Conservation (phyloP, 2,113 vertebrate species). For the Epinephelus moara region DNA sequence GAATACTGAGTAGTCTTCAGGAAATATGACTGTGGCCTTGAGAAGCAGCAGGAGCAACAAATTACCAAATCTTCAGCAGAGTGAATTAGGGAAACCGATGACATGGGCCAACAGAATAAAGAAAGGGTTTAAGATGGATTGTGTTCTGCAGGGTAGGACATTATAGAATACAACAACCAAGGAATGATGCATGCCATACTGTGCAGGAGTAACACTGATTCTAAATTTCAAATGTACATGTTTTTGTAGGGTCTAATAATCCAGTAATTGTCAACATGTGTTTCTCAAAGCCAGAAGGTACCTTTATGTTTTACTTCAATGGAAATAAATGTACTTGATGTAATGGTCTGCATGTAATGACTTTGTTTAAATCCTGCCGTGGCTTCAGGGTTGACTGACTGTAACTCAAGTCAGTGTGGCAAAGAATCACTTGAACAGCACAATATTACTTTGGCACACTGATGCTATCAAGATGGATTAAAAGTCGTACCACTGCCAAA, state of each 20-base stretch:
- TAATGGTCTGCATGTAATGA: background rate
- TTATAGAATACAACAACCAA: background rate
- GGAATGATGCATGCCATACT: conserved; percentile 12
- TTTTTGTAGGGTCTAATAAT: background rate
- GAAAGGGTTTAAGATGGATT: background rate
- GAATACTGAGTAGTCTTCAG: conserved; percentile 39
- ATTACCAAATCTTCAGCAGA: conserved; percentile 12
- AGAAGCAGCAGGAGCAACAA: conserved; percentile 27
- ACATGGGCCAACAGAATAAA: background rate
- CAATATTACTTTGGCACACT: conserved; percentile 29
- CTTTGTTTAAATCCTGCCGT: background rate
- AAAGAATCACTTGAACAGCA: background rate
- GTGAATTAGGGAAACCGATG: background rate
- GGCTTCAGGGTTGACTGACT: background rate
- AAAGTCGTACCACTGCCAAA: conserved; percentile 1
- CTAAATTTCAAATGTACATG: background rate
- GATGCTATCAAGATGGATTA: conserved; percentile 25
- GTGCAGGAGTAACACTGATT: background rate
- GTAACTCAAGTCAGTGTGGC: background rate
- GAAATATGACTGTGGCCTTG: conserved; percentile 27
- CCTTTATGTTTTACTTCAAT: conserved; percentile 11
- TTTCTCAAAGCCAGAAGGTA: background rate
- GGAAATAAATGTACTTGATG: background rate
- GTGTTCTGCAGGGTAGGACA: background rate
- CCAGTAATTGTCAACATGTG: background rate